phyloP scores from a whole-genome alignment of 2,113 vertebrate species.

The Chauna torquata region DNA sequence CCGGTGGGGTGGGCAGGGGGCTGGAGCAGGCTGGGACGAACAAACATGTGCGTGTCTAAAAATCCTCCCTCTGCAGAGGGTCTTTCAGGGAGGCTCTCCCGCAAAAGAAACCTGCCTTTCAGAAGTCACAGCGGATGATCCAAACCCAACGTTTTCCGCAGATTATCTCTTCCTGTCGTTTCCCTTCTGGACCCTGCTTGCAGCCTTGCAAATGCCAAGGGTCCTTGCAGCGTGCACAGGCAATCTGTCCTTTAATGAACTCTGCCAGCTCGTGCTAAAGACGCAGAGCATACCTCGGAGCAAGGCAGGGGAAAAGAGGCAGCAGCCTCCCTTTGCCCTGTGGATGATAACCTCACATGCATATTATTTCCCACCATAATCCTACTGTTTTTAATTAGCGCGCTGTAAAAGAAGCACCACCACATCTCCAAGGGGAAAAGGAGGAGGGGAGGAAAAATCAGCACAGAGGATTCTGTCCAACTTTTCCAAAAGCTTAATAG shows the following conservation, averaged over 20 bases:
- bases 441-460: neutral
- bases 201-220: slow-evolving; percentile 1
- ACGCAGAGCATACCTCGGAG: neutral
- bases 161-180: neutral
- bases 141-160: neutral
- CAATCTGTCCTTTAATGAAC: slow-evolving; percentile 50
- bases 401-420: slow-evolving; percentile 21
- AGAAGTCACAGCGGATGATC: accelerated
- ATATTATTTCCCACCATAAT: slow-evolving; percentile 46
- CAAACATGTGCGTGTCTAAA: accelerated
- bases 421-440: slow-evolving; percentile 70
- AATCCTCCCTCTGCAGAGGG: neutral
- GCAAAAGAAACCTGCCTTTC: neutral
- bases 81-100: neutral
- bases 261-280: neutral
- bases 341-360: slow-evolving; percentile 69
- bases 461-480: slow-evolving; percentile 80
- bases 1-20: neutral
- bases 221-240: neutral
- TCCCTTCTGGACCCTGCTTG: neutral
- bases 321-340: slow-evolving; percentile 37
- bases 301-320: neutral
- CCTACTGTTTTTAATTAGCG: slow-evolving; percentile 74
- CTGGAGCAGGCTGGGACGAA: neutral
- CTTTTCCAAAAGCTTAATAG: slow-evolving; percentile 92